phyloP scores from a whole-genome alignment of 1,140 invertebrate genomes.

The Panulirus ornatus region DNA sequence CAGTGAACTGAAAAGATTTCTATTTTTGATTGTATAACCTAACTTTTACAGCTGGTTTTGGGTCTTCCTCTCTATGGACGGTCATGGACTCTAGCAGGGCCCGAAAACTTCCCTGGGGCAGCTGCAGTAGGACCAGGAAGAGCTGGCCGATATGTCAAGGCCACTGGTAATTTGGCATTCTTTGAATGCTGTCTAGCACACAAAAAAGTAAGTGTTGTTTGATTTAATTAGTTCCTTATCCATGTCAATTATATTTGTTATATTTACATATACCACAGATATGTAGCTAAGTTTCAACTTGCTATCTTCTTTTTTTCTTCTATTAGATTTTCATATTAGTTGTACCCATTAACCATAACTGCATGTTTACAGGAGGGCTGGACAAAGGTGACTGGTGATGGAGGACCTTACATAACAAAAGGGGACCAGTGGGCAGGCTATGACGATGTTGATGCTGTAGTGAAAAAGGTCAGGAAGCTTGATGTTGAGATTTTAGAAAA shows the following conservation, averaged over 20 bases:
- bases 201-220: conserved; percentile 75
- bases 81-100: conserved; percentile 78
- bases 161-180: conserved; percentile 92
- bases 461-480: conserved; percentile 62
- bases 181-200: conserved; percentile 91
- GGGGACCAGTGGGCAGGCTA: conserved; percentile 74
- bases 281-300: too few species aligned
- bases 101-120: conserved; percentile 81
- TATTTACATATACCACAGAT: not conserved
- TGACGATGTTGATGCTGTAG: conserved; percentile 72
- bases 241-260: not conserved
- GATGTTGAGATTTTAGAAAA: too few species aligned
- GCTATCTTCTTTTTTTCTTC: not conserved
- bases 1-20: too few species aligned
- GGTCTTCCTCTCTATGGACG: conserved; percentile 78
- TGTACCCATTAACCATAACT: not conserved
- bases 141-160: conserved; percentile 89
- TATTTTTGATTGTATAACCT: too few species aligned
- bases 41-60: conserved; percentile 75
- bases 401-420: conserved; percentile 54
- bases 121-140: conserved; percentile 84
- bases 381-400: conserved; percentile 2
- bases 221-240: not conserved
- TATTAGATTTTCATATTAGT: not conserved
- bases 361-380: conserved; percentile 28